Evolutionary conservation across 2,113 vertebrate genomes (phyloP).

Genomic region (Cavia aperea): DNA sequence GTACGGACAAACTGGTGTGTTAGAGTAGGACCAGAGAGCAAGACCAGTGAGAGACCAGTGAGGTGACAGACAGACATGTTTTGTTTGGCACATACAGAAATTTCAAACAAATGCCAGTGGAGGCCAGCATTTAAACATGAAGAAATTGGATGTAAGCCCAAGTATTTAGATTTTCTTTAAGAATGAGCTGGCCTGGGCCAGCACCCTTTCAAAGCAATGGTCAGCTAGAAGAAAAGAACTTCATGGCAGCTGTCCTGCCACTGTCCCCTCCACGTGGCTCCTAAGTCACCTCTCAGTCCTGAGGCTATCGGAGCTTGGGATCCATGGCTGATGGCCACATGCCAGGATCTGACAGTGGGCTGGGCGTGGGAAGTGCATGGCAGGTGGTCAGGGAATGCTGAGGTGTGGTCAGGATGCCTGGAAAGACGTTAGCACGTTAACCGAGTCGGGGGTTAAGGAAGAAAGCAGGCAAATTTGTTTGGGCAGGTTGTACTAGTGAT

Average conservation of each 20-base stretch:
- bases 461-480: neutral
- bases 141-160: neutral
- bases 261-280: neutral
- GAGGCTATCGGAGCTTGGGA: neutral
- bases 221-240: neutral
- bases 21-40: neutral
- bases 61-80: neutral
- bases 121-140: constrained; percentile 9
- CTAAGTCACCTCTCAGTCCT: neutral
- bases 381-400: neutral
- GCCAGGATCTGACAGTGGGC: neutral
- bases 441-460: neutral
- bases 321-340: neutral
- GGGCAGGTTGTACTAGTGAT: neutral
- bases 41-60: neutral
- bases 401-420: neutral
- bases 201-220: neutral
- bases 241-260: neutral
- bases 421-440: neutral
- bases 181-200: neutral
- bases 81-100: neutral
- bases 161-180: constrained; percentile 1
- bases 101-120: constrained; percentile 32
- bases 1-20: accelerated
- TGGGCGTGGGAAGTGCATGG: neutral